phyloP scores from a whole-genome alignment of 2,797 vertebrate species.

The Cirrhinus mrigala region DNA sequence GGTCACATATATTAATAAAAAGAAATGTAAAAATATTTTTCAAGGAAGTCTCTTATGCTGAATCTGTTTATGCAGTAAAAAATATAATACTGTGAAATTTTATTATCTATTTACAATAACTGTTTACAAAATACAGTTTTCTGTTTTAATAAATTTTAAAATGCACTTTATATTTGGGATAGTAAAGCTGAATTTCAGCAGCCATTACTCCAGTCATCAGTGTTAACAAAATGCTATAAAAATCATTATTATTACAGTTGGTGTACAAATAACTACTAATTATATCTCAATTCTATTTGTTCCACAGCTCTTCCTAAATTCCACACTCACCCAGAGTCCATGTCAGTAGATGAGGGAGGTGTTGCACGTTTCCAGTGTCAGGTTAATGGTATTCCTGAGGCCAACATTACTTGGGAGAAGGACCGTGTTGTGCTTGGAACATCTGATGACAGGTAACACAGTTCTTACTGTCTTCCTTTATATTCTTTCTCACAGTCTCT shows the following conservation, averaged over 20 bases:
- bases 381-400: conserved; percentile 76
- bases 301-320: conserved; percentile 78
- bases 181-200: background rate
- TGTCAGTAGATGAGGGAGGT: conserved; percentile 75
- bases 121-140: too few species aligned
- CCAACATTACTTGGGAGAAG: conserved; percentile 82
- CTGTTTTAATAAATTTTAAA: background rate
- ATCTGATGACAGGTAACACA: conserved; percentile 69
- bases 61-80: background rate
- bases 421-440: conserved; percentile 68
- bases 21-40: background rate
- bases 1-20: background rate
- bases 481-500: background rate
- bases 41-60: background rate
- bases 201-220: background rate
- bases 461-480: background rate
- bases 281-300: background rate
- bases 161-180: background rate
- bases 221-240: background rate
- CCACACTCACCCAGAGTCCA: conserved; percentile 78
- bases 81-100: background rate
- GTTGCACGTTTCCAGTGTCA: conserved; percentile 81
- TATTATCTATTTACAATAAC: background rate
- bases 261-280: background rate
- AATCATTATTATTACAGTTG: background rate